phyloP scores from a whole-genome alignment of 2,113 vertebrate genomes.

The Laterallus jamaicensis region DNA sequence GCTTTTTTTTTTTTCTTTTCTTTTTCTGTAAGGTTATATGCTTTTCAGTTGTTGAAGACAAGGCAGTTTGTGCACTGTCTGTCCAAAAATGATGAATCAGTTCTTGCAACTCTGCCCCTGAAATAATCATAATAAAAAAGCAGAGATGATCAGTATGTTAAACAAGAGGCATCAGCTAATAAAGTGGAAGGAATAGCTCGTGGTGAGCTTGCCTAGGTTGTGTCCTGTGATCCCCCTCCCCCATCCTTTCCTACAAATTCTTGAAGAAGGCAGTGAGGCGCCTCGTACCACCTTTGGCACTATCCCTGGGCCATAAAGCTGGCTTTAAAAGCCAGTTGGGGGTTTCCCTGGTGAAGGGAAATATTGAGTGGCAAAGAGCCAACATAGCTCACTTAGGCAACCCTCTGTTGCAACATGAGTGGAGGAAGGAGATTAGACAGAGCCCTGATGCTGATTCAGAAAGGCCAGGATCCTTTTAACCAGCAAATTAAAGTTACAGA shows the following conservation, averaged over 20 bases:
- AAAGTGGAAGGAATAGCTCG: background rate
- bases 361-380: conserved; percentile 65
- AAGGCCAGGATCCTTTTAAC: conserved; percentile 21
- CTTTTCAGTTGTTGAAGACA: background rate
- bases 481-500: conserved; percentile 32
- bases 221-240: background rate
- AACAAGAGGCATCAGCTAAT: background rate
- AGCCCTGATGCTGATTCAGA: conserved; percentile 39
- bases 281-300: background rate
- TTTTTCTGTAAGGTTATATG: background rate
- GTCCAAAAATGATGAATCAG: background rate
- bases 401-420: conserved; percentile 54
- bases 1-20: background rate
- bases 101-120: background rate
- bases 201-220: background rate
- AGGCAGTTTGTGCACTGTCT: background rate
- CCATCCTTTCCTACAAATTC: background rate
- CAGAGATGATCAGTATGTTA: background rate
- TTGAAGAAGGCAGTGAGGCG: background rate
- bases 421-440: conserved; percentile 51
- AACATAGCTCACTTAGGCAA: conserved; percentile 56
- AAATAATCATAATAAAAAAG: background rate
- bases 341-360: conserved; percentile 62
- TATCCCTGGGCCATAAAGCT: conserved; percentile 14
- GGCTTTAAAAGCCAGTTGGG: conserved; percentile 41